These are phyloP conservation scores for Lagocephalus sceleratus DNA, from an alignment of 2,797 vertebrate species.

Conservation along the genomic window DNA sequence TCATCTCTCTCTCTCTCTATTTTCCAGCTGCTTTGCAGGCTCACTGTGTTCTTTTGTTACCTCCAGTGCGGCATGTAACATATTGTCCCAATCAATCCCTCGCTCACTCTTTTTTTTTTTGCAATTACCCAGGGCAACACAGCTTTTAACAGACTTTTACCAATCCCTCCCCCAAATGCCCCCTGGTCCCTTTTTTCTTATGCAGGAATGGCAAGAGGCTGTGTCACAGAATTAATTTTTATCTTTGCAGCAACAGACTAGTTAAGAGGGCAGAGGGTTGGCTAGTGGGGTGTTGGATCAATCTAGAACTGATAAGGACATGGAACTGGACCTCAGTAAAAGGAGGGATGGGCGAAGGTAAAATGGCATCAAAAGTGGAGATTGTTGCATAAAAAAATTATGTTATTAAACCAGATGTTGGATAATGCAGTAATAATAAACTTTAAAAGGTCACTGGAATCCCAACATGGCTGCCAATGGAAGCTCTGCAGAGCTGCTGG, in stretches of 20 bases:
- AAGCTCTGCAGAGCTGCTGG: slow-evolving; percentile 16
- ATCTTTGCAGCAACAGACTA: slow-evolving; percentile 46
- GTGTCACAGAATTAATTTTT: slow-evolving; percentile 32
- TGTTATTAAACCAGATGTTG: not conserved
- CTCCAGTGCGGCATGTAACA: slow-evolving; percentile 47
- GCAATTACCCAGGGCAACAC: slow-evolving; percentile 43
- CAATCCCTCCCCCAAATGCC: no score
- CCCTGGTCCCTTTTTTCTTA: slow-evolving; percentile 36
- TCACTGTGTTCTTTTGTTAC: slow-evolving; percentile 9
- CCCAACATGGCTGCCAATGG: slow-evolving; percentile 17
- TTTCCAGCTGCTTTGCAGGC: slow-evolving; percentile 24
- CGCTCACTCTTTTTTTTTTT: slow-evolving; percentile 50
- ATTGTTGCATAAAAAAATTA: no score
- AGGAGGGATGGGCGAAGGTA: no score
- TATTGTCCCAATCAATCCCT: slow-evolving; percentile 65
- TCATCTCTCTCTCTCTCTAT: no score
- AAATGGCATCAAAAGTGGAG: no score
- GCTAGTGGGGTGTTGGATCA: slow-evolving; percentile 26
- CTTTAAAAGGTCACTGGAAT: not conserved
- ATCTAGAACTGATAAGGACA: slow-evolving; percentile 6
- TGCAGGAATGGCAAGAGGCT: slow-evolving; percentile 22
- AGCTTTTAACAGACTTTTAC: slow-evolving; percentile 39
- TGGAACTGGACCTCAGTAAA: no score
- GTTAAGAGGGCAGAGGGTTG: slow-evolving; percentile 27
- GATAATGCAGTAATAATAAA: not conserved